Base-by-base conservation (phyloP, 2,888 invertebrate genomes). In the Euphydryas editha region DNA sequence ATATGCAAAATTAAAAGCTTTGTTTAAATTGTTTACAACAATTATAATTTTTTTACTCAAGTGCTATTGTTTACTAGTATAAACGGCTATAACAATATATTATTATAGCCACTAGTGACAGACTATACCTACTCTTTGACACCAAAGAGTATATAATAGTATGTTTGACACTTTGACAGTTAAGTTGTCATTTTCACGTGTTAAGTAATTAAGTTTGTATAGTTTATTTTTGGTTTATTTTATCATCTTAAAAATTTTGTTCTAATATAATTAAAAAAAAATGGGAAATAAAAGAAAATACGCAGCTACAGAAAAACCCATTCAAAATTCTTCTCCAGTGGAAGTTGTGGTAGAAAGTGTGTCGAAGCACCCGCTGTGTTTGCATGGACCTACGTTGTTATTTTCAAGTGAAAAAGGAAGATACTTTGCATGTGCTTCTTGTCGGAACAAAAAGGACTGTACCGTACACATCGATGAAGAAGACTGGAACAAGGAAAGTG, bases 361-460 rank as follows among this genome's bases (percentile, higher is more conserved):
- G 42, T 87, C 91, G 36, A 86, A 88, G 17, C 95, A 96, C 87
- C 97, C 97, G 0, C 77, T 93, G 55, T 97, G 97, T 77, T 85
- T 94, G 20, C 97, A 97, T 78, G 97, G 97, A 0, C 97, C 97
- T 51, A 95, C 96, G 7, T 85, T 97, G 65, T 84, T 96, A 61
- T 97, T 97, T 91, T 94, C 94, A 20, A 85, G 82, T 47, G 90
- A 90, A 72, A 88, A 93, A 62, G 90, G 93, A 46, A 90, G 93
- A 72, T 98, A 95, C 86, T 98, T 94, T 85, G 95, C 96, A 0
- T 98, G 98, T 84, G 95, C 98, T 0, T 96, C 97, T 0, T 97
- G 96, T 82, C 94, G 98, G 64, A 95, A 97, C 78, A 93, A 95
- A 70, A 96, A 96, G 78, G 93, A 95, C 11, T 98, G 98, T 79